phyloP scores from a whole-genome alignment of 2,797 vertebrate species.

The Tangara arthus region DNA sequence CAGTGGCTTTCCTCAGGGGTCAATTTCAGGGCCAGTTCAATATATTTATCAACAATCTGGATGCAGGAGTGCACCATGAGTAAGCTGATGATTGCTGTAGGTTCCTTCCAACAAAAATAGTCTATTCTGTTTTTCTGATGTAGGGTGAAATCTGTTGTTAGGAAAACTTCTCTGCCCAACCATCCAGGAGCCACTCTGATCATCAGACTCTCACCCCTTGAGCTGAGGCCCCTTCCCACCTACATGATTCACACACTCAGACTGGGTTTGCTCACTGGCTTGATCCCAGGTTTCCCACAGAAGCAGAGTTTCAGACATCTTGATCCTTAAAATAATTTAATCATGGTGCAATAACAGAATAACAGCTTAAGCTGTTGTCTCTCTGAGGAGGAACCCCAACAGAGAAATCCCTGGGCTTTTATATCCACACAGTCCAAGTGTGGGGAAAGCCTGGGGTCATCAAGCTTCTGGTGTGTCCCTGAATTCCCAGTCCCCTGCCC shows the following conservation, averaged over 20 bases:
- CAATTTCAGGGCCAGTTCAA: not conserved
- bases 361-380: not conserved
- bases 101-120: not conserved
- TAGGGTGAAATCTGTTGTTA: not conserved
- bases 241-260: not conserved
- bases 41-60: not conserved
- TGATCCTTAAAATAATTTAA: not conserved
- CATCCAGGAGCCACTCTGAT: not conserved
- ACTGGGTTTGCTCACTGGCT: not conserved
- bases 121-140: not conserved
- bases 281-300: not conserved
- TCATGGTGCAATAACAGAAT: not conserved
- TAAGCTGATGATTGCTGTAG: not conserved
- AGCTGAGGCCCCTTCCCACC: not conserved
- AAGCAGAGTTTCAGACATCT: not conserved
- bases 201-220: accelerated
- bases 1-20: not conserved
- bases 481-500: not conserved
- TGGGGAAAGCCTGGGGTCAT: not conserved
- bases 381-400: not conserved
- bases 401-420: not conserved
- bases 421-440: not conserved
- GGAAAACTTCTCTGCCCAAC: not conserved
- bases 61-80: not conserved
- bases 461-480: not conserved